phyloP scores from a whole-genome alignment of 1,140 invertebrate genomes.

The Belonocnema kinseyi region DNA sequence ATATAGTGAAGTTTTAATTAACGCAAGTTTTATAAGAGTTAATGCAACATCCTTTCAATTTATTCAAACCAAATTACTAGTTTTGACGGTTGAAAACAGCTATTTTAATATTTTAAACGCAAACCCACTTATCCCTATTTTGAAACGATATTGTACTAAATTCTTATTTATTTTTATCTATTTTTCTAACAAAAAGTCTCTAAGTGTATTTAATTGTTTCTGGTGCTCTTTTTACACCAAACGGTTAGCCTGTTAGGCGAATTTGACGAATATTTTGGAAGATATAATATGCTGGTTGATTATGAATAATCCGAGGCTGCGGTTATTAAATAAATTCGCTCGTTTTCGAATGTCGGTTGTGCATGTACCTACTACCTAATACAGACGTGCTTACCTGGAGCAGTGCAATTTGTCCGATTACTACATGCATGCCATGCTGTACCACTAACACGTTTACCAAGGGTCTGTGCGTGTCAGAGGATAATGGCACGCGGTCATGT shows the following conservation, averaged over 20 bases:
- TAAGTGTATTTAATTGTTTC: no score
- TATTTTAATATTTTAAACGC: no score
- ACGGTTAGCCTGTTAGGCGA: not conserved
- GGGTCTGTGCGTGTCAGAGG: constrained; percentile 15
- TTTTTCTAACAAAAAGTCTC: no score
- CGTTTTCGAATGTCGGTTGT: not conserved
- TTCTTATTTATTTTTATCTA: no score
- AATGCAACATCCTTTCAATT: no score
- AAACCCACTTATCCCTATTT: no score
- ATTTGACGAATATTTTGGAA: not conserved
- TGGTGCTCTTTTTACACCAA: no score
- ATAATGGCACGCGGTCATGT: constrained; percentile 27
- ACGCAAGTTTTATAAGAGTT: no score
- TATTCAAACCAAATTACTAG: no score
- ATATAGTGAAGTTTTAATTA: no score
- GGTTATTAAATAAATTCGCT: constrained; percentile 6
- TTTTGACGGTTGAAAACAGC: no score
- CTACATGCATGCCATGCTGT: constrained; percentile 19
- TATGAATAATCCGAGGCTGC: constrained; percentile 12
- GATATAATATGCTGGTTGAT: not conserved
- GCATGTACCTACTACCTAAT: constrained; percentile 15
- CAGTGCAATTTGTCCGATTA: constrained; percentile 26
- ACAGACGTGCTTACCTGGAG: constrained; percentile 12
- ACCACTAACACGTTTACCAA: constrained; percentile 20
- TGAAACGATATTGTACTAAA: no score